These are phyloP conservation scores for Acanthosoma haemorrhoidale DNA, from an alignment of 2,888 invertebrate genomes.

Conservation along the genomic window DNA sequence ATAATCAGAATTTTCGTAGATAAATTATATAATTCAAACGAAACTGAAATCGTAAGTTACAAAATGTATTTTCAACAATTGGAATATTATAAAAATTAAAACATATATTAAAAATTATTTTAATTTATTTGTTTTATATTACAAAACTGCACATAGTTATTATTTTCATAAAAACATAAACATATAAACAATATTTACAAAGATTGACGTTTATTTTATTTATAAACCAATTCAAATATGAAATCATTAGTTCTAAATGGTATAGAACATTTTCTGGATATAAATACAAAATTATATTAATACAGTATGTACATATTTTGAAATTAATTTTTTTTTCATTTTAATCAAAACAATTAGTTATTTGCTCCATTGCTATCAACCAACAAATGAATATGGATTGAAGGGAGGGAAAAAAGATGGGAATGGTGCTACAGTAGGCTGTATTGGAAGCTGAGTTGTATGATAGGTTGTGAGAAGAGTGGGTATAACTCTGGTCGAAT, in stretches of 20 bases:
- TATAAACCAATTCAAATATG: not conserved
- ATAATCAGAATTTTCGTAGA: too few species aligned
- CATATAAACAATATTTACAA: constrained; percentile 7
- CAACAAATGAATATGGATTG: constrained; percentile 69
- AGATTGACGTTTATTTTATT: not conserved
- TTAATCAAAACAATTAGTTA: not conserved
- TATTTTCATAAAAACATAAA: constrained; percentile 3
- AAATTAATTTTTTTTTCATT: not conserved
- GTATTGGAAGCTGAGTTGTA: constrained; percentile 71
- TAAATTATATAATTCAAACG: too few species aligned
- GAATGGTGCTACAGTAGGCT: constrained; percentile 59
- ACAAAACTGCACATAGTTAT: not conserved
- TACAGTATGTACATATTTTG: not conserved
- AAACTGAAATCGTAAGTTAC: too few species aligned
- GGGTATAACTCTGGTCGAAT: constrained; percentile 74
- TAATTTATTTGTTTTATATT: constrained; percentile 6
- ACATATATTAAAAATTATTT: not conserved
- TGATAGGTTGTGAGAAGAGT: constrained; percentile 77
- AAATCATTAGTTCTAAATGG: not conserved
- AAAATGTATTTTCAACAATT: too few species aligned
- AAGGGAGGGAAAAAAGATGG: constrained; percentile 74
- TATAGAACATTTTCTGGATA: not conserved
- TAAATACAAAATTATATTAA: not conserved
- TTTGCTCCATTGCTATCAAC: constrained; percentile 44
- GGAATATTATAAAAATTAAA: too few species aligned